Evolutionary conservation across 1,140 invertebrate species (phyloP).

Genomic region (Calephelis nemesis): DNA sequence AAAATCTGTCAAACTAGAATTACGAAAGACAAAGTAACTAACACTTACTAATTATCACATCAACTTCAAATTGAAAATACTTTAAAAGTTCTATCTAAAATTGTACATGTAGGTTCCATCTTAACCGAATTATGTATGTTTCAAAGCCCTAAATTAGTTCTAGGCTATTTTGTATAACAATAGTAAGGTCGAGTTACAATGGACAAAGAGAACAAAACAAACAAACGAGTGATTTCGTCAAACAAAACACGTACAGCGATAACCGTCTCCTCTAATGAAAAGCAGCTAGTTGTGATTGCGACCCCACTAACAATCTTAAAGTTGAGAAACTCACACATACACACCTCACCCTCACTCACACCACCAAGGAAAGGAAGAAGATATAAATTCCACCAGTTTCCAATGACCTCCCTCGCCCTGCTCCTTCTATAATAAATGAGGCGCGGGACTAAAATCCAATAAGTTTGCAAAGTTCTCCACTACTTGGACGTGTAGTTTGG

Average conservation of each 20-base stretch:
- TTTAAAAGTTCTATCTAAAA: not conserved
- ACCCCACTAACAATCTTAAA: constrained; percentile 75
- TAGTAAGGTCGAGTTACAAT: constrained; percentile 30
- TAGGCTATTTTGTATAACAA: constrained; percentile 26
- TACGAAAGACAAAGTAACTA: no score
- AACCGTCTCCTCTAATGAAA: constrained; percentile 73
- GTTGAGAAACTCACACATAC: constrained; percentile 60
- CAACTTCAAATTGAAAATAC: not conserved
- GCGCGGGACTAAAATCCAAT: constrained; percentile 35
- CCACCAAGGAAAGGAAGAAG: constrained; percentile 65
- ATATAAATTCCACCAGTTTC: constrained; percentile 55
- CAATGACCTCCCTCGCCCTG: constrained; percentile 38
- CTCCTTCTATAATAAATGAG: constrained; percentile 33
- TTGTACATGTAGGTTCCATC: not conserved
- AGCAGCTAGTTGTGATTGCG: constrained; percentile 70
- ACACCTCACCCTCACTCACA: constrained; percentile 45
- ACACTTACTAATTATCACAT: not conserved
- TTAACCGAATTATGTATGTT: constrained; percentile 3
- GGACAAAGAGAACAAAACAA: constrained; percentile 50
- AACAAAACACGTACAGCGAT: constrained; percentile 66
- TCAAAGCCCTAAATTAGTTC: constrained; percentile 10
- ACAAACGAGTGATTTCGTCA: constrained; percentile 52
- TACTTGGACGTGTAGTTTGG: constrained; percentile 41
- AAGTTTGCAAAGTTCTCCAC: constrained; percentile 46
- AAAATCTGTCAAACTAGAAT: no score